Base-by-base conservation (phyloP, 2,113 vertebrate genomes). In the Panurus biarmicus region DNA sequence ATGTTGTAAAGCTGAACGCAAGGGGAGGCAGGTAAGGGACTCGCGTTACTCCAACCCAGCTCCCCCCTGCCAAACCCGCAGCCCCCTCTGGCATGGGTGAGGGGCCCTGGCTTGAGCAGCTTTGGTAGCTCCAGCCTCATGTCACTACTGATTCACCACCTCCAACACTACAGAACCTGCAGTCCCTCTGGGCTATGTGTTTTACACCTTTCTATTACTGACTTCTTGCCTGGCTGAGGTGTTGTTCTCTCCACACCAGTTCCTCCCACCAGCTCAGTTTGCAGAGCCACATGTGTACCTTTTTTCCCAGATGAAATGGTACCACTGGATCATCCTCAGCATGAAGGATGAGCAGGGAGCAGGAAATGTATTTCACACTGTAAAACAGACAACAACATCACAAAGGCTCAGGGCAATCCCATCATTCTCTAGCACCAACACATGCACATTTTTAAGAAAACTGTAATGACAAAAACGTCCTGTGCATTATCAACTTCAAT, bases 271-370 rank as follows among this genome's bases (percentile, higher is more conserved):
- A 79, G 12, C 48, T 22, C 28, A 14, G 60, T 31, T 9, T 45
- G 35, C 60, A 71, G 22, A 65, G 21, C 56, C 31, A 51, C 5
- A 2, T 1, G 8, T 25, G 1, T 92, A 99, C 99, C 98, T 99
- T 99, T 94, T 98, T 99, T 56, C 99, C 99, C 1, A 99, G 98
- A 31, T 98, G 98, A 95, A 99, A 99, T 10, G 99, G 99, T 60
- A 99, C 99, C 10, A 99, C 99, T 0, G 97, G 92, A 97, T 99
- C 99, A 38, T 99, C 99, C 96, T 99, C 99, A 5, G 99, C 99
- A 20, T 99, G 99, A 80, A 99, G 98, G 94, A 99, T 99, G 69
- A 99, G 97, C 93, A 99, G 84, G 2, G 99, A 98, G 79, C 99
- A 99, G 44, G 98, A 99, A 87, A 99, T 99, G 80, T 99, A 98